A percentile compares a stretch with the other conserved stretches of the same genome.
phyloP scores from a whole-genome alignment of 64 coral and sea anemone genomes.

The Orbicella faveolata region DNA sequence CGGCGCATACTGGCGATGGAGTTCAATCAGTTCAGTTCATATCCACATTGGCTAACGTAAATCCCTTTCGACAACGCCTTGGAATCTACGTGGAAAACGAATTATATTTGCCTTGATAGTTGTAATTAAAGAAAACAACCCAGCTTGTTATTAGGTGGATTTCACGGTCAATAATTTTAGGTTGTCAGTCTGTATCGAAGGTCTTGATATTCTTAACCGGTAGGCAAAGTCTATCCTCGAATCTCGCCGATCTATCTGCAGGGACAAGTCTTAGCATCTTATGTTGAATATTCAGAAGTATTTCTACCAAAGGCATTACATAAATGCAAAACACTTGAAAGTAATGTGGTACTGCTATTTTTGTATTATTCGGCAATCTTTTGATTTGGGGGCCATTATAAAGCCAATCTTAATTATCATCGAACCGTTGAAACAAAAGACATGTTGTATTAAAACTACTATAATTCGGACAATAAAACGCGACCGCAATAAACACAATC shows the following conservation, averaged over 20 bases:
- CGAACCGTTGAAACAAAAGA: constrained; percentile 8
- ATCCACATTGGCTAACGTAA: too few relatives aligned
- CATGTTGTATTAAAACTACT: neutral
- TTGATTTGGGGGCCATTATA: neutral
- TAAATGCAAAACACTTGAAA: constrained; percentile 13
- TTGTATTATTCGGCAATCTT: neutral
- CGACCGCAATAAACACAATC: neutral
- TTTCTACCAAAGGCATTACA: constrained; percentile 5
- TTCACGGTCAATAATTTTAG: constrained; percentile 27
- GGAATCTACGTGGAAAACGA: neutral
- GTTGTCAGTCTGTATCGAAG: neutral
- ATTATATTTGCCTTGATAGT: neutral
- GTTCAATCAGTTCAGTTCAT: too few relatives aligned
- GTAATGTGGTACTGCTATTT: neutral
- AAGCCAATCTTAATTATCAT: neutral
- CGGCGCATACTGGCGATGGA: neutral
- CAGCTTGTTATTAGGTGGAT: constrained; percentile 1
- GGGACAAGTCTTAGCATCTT: neutral
- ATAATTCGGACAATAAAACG: neutral
- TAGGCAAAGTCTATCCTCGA: neutral
- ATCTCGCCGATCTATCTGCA: neutral
- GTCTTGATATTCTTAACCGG: neutral
- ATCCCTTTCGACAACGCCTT: neutral
- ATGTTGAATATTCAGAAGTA: too few relatives aligned
- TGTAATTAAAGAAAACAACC: neutral